Evolutionary conservation across 1,140 invertebrate genomes (phyloP).

Genomic region (Ceratina japonica): DNA sequence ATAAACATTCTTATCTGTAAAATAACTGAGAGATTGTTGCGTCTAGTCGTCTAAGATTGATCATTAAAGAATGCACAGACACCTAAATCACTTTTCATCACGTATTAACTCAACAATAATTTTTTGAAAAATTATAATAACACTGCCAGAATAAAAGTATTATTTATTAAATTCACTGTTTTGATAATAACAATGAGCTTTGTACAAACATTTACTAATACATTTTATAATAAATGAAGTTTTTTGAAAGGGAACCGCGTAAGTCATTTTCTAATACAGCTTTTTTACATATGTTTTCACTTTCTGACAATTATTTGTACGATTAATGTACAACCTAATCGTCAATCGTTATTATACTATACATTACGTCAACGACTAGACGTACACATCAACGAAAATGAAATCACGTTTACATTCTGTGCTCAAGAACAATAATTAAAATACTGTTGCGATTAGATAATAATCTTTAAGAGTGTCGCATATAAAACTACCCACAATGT

Average conservation of each 20-base stretch:
- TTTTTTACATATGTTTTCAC: constrained; percentile 10
- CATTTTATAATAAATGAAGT: constrained; percentile 14
- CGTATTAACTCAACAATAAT: constrained; percentile 1
- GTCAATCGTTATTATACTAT: background rate
- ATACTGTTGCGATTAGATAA: constrained; percentile 59
- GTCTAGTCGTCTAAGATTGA: constrained; percentile 37
- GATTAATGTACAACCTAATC: background rate
- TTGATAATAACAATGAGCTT: background rate
- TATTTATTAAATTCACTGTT: background rate
- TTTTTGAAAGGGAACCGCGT: background rate
- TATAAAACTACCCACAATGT: constrained; percentile 65
- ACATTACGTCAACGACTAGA: constrained; percentile 41
- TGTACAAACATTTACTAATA: background rate
- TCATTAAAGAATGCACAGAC: background rate
- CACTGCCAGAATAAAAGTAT: constrained; percentile 36
- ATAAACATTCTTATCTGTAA: constrained; percentile 58
- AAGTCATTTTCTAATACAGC: constrained; percentile 9
- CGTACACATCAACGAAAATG: constrained; percentile 45
- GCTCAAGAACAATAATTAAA: constrained; percentile 77
- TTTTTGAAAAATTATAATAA: constrained; percentile 32
- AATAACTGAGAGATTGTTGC: constrained; percentile 48
- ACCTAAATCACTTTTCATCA: background rate
- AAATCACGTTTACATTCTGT: constrained; percentile 61
- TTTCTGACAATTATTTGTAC: background rate
- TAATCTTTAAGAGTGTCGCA: constrained; percentile 58